phyloP scores from a whole-genome alignment of 2,888 invertebrate species.

The Phortica okadai region DNA sequence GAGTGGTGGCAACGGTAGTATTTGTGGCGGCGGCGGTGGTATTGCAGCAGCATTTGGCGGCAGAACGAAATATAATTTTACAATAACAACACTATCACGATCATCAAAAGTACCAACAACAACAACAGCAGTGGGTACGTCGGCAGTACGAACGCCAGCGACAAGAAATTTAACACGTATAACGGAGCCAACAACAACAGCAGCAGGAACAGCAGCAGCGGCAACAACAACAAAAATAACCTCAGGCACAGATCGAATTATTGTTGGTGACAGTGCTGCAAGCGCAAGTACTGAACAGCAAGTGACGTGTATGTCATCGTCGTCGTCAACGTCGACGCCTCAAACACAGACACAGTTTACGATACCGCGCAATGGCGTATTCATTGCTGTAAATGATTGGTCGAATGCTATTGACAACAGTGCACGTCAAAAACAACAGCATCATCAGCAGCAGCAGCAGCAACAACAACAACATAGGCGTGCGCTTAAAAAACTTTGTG shows the following conservation, averaged over 20 bases:
- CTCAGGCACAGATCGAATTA: neutral
- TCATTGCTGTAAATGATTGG: constrained; percentile 83
- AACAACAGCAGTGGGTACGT: constrained; percentile 26
- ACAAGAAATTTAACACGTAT: neutral
- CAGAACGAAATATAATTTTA: constrained; percentile 74
- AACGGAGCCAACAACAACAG: neutral
- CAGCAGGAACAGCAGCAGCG: neutral
- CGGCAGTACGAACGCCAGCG: constrained; percentile 33
- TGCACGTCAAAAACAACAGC: constrained; percentile 43
- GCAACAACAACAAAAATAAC: neutral
- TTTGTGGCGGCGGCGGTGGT: neutral
- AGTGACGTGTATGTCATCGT: neutral
- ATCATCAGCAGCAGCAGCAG: constrained; percentile 43
- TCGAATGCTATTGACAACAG: constrained; percentile 57
- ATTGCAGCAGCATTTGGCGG: constrained; percentile 43
- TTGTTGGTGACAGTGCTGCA: neutral
- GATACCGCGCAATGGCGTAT: constrained; percentile 78
- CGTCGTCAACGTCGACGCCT: constrained; percentile 17
- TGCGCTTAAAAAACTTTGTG: constrained; percentile 31
- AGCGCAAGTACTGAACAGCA: neutral
- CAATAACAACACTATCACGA: constrained; percentile 74
- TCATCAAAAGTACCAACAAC: constrained; percentile 46
- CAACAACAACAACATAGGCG: constrained; percentile 37
- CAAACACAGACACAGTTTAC: constrained; percentile 60
- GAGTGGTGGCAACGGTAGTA: constrained; percentile 26